Percentiles rank a stretch among this genome's conserved stretches.
phyloP scores from a whole-genome alignment of 2,797 vertebrate species.

The Hozukius guyotensis region DNA sequence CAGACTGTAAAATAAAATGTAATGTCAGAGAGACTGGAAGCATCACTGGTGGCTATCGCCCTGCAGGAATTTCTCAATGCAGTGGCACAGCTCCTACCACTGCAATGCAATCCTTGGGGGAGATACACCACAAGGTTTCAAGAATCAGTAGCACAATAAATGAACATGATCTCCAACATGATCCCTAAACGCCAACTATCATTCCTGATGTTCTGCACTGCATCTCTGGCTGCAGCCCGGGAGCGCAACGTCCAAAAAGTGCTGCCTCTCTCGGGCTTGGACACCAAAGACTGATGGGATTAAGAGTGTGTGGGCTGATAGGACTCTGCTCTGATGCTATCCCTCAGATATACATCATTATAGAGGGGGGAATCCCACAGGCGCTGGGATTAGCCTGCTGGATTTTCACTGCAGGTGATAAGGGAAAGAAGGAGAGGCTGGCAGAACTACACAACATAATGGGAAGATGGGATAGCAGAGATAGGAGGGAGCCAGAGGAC shows the following conservation, averaged over 20 bases:
- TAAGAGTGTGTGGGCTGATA: constrained; percentile 78
- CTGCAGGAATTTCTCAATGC: constrained; percentile 38
- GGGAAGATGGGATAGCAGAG: constrained; percentile 67
- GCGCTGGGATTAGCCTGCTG: constrained; percentile 74
- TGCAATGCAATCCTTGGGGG: constrained; percentile 45
- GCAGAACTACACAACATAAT: constrained; percentile 73
- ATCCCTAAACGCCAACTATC: constrained; percentile 61
- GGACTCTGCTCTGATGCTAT: constrained; percentile 76
- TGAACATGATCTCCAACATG: constrained; percentile 60
- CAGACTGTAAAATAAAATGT: constrained; percentile 32
- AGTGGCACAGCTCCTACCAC: constrained; percentile 29
- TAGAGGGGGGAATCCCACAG: constrained; percentile 73
- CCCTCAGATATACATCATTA: constrained; percentile 80
- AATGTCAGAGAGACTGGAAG: constrained; percentile 24
- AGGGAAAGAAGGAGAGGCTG: constrained; percentile 60
- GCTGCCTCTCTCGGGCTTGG: constrained; percentile 62
- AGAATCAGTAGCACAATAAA: constrained; percentile 60
- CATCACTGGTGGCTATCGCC: constrained; percentile 17
- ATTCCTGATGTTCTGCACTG: constrained; percentile 49
- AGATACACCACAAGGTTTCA: constrained; percentile 36
- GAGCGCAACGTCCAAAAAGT: constrained; percentile 59
- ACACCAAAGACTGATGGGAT: constrained; percentile 78
- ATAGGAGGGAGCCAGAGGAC: constrained; percentile 67
- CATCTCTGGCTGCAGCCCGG: constrained; percentile 44
- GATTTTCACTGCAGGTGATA: constrained; percentile 81